Evolutionary conservation across 2,797 vertebrate species (phyloP), one percentile per base, ranked within the genome.

Genomic region (Coilia nasus): DNA sequence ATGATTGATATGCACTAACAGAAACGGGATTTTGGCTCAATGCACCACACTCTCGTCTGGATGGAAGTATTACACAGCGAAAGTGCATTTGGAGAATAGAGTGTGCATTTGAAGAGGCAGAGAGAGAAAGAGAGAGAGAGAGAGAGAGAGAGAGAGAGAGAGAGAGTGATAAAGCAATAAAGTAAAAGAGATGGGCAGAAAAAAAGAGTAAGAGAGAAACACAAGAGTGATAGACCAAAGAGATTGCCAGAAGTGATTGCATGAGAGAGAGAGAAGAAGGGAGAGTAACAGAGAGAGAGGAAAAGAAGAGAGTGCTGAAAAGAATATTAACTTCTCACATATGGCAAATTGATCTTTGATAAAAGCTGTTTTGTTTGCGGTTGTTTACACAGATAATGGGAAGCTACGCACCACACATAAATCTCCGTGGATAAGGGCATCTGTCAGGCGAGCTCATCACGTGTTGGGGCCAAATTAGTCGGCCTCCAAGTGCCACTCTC

Each of bases 401-500:
- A 88, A 88, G 88, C 89, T 86, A 83, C 87, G 31, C 64, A 67
- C 41, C 46, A 86, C 41, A 6, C 84, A 82, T 82, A 9, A 82
- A 86, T 71, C 60, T 82, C 17, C 31, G 57, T 46, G 87, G 84
- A 86, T 89, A 86, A 87, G 89, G 71, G 89, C 88, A 86, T 67
- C 71, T 85, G 86, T 84, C 85, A 86, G 82, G 86, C 86, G 81
- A 84, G 71, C 86, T 85, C 64, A 81, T 41, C 21, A 35, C 56
- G 67, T 46, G 6, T 78, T 41, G 10, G 81, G 81, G 64, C 67
- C 50, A 64, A 41, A 71, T 23, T 59, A 31, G 47, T 35, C 5
- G 2, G 4, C 25, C n/a, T 6, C 25, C 35, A 5, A 0, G 17
- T 6, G 17, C 19, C 57, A 10, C 50, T 54, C 50, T 64, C 50